Evolutionary conservation across 2,797 vertebrate genomes (phyloP), one percentile per base, ranked within the genome.

Genomic region (Cyclura pinguis): DNA sequence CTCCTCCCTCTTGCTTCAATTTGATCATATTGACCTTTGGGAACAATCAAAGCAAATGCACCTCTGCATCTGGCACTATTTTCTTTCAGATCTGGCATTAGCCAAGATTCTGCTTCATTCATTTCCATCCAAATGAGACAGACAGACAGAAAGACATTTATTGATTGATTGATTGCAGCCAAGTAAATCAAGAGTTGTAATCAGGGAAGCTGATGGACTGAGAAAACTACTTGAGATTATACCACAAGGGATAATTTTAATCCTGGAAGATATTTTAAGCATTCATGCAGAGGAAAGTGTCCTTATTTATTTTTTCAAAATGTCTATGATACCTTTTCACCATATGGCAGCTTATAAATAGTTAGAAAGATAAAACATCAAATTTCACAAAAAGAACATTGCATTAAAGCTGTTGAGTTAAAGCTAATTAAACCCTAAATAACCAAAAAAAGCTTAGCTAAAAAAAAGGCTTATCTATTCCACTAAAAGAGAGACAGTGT

Each of bases 51-150:
- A 82, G 69, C 6, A 18, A 83, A 16, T 82, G 52, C 59, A 59
- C 55, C 55, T 76, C 55, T 76, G 47, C 52, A 89, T 62, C 57
- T 50, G 69, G 38, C 27, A 73, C 14, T 29, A 47, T 80, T 89
- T 89, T 10, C 24, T 73, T 80, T 85, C 84, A 80, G 74, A 59
- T 59, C 38, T 47, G 67, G 52, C 47, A 81, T 27, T 81, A 38
- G 29, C n/a, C 35, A 81, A 73, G 52, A 27, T 1, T 50, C 24
- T n/a, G 50, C 16, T 86, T 86, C 62, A n/a, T 90, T 86, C 55
- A 59, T 67, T 84, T 55, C 82, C 72, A 87, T 80, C 47, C 72
- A 89, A 83, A 84, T 50, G 55, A 83, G 42, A 42, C 42, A 42
- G 42, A 42, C 42, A 42, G 42, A 42, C 42, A 42, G 42, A 42